phyloP scores from a whole-genome alignment of 2,888 invertebrate species.

The Acanthopleura granulata region DNA sequence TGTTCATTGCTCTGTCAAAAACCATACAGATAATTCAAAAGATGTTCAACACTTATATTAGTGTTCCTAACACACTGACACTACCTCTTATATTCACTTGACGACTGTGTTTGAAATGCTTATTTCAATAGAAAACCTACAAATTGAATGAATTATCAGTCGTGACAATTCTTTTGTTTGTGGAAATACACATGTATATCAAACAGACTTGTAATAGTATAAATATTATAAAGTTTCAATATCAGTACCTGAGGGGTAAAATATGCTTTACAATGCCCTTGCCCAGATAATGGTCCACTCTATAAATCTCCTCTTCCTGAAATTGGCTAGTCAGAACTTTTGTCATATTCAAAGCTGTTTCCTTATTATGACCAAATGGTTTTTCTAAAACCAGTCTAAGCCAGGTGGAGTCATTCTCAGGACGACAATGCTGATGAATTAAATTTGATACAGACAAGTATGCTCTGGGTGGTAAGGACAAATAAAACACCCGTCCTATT shows the following conservation, averaged over 20 bases:
- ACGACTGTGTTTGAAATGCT: too few relatives aligned
- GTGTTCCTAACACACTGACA: too few relatives aligned
- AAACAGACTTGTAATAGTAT: too few relatives aligned
- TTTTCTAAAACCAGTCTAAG: conserved; percentile 97
- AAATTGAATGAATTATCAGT: too few relatives aligned
- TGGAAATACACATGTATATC: too few relatives aligned
- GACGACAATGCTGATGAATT: conserved; percentile 36
- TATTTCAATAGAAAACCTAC: too few relatives aligned
- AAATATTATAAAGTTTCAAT: too few relatives aligned
- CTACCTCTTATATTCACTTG: too few relatives aligned
- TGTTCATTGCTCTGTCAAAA: conserved; percentile 44
- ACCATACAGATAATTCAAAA: neutral
- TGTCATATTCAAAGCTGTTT: conserved; percentile 84
- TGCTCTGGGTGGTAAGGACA: conserved; percentile 61
- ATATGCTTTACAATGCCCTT: conserved; percentile 64
- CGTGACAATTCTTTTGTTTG: too few relatives aligned
- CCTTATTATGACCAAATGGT: conserved; percentile 94
- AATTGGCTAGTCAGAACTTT: conserved; percentile 88
- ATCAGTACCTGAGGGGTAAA: conserved; percentile 64
- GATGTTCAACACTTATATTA: neutral
- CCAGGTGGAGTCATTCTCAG: conserved; percentile 72
- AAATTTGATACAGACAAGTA: conserved; percentile 35
- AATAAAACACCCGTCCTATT: conserved; percentile 55
- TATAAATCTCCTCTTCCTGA: conserved; percentile 84
- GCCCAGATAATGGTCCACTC: conserved; percentile 98